A percentile compares a stretch with the other conserved stretches of the same genome.
Evolutionary conservation across 2,888 invertebrate species (phyloP).

Genomic region (Lordiphosa fenestrarum): DNA sequence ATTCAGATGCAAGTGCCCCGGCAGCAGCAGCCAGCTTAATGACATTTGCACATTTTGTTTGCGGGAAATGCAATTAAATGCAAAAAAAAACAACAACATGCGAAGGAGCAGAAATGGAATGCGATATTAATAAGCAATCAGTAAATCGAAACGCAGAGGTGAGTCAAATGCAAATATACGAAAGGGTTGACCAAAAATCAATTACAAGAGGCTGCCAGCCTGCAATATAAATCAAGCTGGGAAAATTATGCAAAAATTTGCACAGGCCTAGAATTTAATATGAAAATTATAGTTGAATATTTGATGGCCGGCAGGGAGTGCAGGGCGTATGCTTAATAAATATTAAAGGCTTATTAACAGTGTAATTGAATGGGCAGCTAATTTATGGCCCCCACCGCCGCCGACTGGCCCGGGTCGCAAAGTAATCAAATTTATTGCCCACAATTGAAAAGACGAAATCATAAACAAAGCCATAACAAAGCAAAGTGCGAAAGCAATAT

Average conservation of each 20-base stretch:
- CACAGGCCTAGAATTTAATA: not conserved
- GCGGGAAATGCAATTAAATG: conserved; percentile 50
- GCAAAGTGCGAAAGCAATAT: conserved; percentile 60
- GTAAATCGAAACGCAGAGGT: conserved; percentile 20
- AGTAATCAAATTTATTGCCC: conserved; percentile 65
- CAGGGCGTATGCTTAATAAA: conserved; percentile 37
- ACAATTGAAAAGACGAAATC: conserved; percentile 62
- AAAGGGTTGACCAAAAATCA: conserved; percentile 33
- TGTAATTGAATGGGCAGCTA: conserved; percentile 43
- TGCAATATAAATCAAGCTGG: conserved; percentile 40
- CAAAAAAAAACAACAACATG: conserved; percentile 35
- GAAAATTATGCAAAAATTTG: conserved; percentile 32
- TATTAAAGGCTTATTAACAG: not conserved
- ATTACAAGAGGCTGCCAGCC: conserved; percentile 25
- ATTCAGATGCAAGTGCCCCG: conserved; percentile 2
- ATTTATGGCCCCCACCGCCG: conserved; percentile 43
- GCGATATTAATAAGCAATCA: conserved; percentile 19
- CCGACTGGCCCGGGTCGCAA: conserved; percentile 27
- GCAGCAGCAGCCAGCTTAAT: conserved; percentile 34
- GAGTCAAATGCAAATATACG: conserved; percentile 24
- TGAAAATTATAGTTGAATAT: too few relatives aligned
- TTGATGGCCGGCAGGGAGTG: not conserved
- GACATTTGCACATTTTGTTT: conserved; percentile 48
- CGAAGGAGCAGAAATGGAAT: conserved; percentile 9
- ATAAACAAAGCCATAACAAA: conserved; percentile 67